Base-by-base conservation (phyloP, 2,113 vertebrate genomes). In the Hipposideros armiger region DNA sequence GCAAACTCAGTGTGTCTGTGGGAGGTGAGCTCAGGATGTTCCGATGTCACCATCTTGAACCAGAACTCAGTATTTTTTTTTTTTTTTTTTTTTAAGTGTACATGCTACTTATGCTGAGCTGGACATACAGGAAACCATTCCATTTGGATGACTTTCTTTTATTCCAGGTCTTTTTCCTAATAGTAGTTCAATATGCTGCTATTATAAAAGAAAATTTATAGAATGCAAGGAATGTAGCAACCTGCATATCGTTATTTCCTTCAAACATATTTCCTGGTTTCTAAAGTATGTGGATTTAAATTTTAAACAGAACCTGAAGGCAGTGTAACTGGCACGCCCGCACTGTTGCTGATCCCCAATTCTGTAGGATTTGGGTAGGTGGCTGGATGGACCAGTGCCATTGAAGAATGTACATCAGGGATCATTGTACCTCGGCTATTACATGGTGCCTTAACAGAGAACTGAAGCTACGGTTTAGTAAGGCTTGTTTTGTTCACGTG, bases 331-430 rank as follows among this genome's bases (percentile, higher is more conserved):
- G 99, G 99, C 98, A 98, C 98, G 98, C 98, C 98, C 98, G 97
- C 98, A 98, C 98, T 98, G 98, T 98, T 98, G 98, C 98, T 98
- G 98, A 98, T 98, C 98, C 98, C 98, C 98, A 97, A 96, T 98
- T 98, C 95, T 90, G 93, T 99, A 98, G 98, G 98, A 98, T 98
- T 98, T 98, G 98, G 99, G 98, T 98, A 98, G 98, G 99, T 98
- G 99, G 98, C 99, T 98, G 98, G 98, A 98, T 98, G 98, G 98
- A 99, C 96, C 98, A 98, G 98, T 99, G 99, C 98, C 98, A 98
- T 98, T 99, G 98, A 99, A 99, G 99, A 99, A 99, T 99, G 99
- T 99, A 99, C 98, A 98, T 99, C 99, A 99, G 99, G 99, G 99
- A 99, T 99, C 98, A 98, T 98, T 98, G 98, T 99, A 99, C 99